Evolutionary conservation across 2,113 vertebrate species (phyloP), one percentile per base, ranked within the genome.

Genomic region (Forbesichthys papilliferus): DNA sequence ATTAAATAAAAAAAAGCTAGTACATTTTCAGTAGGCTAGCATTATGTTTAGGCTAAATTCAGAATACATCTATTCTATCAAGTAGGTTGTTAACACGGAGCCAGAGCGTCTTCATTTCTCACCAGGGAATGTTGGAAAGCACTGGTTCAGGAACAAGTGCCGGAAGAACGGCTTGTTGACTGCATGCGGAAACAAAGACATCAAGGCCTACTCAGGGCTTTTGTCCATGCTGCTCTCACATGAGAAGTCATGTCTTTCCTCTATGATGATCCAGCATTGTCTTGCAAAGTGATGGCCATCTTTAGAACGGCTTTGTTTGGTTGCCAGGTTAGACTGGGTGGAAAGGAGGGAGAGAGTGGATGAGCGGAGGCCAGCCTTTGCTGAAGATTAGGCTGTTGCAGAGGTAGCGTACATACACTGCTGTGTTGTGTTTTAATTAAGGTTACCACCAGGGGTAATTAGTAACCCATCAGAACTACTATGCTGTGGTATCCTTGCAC

Each of bases 161-260:
- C 57, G 74, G 71, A 63, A 82, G 73, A 83, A 69, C n/a, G 73
- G 73, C 79, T 72, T 78, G 86, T 68, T 79, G 81, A 78, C 79
- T 68, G 59, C 73, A 64, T 5, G 68, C 67, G 77, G 58, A 81
- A 88, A 91, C 85, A 90, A 91, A 90, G 88, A 83, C 86, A 82
- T 82, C 77, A 79, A 82, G 78, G 68, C 64, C 80, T 52, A 33
- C 68, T 60, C 75, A 85, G 78, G 33, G 83, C 85, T 87, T 90
- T 90, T 89, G 88, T 91, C 82, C 85, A 62, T 5, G 11, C 61
- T 81, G 81, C 80, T 77, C 74, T 79, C 68, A 81, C 74, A 75
- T 53, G 76, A 78, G 78, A 86, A 88, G 88, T 84, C 75, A 68
- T 69, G 68, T 82, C 87, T 85, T 90, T 86, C 27, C 27, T 79